Evolutionary conservation across 2,797 vertebrate species (phyloP).

Genomic region (Arremon aurantiirostris): DNA sequence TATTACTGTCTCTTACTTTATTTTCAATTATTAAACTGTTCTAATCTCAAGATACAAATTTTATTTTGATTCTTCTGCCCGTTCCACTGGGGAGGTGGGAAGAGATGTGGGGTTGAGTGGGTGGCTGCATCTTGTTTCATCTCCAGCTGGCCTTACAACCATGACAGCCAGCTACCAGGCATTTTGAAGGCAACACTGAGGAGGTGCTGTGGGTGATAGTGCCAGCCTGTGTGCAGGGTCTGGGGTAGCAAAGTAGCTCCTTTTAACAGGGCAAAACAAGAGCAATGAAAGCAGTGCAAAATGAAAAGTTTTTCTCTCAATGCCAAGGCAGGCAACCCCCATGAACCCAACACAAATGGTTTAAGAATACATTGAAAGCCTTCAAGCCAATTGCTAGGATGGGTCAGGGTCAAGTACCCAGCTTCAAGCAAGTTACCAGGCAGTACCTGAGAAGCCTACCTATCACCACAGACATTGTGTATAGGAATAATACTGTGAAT

Average conservation of each 20-base stretch:
- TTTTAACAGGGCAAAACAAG: neutral
- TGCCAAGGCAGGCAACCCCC: neutral
- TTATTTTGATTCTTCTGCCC: neutral
- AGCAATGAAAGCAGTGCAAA: neutral
- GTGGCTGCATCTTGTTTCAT: neutral
- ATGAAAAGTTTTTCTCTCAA: neutral
- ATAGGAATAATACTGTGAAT: neutral
- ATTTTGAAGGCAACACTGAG: neutral
- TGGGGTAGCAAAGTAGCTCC: neutral
- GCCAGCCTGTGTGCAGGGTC: neutral
- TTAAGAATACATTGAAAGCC: neutral
- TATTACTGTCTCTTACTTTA: neutral
- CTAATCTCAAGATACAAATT: neutral
- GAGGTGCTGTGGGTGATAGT: neutral
- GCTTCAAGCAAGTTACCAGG: neutral
- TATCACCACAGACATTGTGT: neutral
- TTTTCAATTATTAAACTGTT: neutral
- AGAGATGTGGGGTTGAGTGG: neutral
- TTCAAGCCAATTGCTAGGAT: neutral
- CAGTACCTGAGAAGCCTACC: neutral
- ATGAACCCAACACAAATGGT: neutral
- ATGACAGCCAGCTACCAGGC: no score
- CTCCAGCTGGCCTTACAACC: neutral
- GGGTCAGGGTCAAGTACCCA: neutral
- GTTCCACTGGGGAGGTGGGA: neutral